A percentile compares a stretch with the other conserved stretches of the same genome.
Evolutionary conservation across 1,140 invertebrate genomes (phyloP).

Genomic region (Varroa destructor): DNA sequence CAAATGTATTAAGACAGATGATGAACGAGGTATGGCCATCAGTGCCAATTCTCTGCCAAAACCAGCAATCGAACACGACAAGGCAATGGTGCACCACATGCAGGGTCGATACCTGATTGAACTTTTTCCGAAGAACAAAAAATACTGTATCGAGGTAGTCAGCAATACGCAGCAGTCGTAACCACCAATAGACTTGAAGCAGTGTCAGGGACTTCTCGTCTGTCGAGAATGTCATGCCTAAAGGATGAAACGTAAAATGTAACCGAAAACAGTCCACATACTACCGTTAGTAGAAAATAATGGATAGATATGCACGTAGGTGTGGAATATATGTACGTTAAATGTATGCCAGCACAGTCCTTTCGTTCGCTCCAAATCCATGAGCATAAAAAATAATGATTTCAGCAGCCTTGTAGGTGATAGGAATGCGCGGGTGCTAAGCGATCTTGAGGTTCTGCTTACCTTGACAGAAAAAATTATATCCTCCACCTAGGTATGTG

Average conservation of each 20-base stretch:
- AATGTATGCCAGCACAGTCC: no score
- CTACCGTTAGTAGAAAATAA: no score
- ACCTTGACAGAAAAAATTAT: slow-evolving; percentile 18
- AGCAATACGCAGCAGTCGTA: slow-evolving; percentile 28
- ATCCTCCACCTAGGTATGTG: slow-evolving; percentile 10
- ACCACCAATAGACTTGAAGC: slow-evolving; percentile 29
- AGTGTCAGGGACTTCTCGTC: slow-evolving; percentile 28
- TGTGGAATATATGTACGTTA: no score
- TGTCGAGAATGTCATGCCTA: slow-evolving; percentile 30
- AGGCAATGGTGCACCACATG: slow-evolving; percentile 75
- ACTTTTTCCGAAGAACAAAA: slow-evolving; percentile 80
- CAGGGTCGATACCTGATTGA: slow-evolving; percentile 74
- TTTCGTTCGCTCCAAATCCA: not conserved
- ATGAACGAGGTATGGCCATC: slow-evolving; percentile 40
- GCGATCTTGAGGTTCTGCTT: not conserved
- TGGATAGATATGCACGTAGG: no score
- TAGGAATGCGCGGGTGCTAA: not conserved
- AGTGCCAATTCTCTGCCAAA: slow-evolving; percentile 27
- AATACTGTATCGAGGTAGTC: slow-evolving; percentile 43
- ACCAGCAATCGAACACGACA: slow-evolving; percentile 26
- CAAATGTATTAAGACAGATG: slow-evolving; percentile 45
- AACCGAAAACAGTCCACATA: no score
- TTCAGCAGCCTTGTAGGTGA: not conserved
- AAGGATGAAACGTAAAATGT: slow-evolving; percentile 28
- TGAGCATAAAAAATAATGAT: not conserved